phyloP scores from a whole-genome alignment of 2,113 vertebrate species.

The Montifringilla adamsi region DNA sequence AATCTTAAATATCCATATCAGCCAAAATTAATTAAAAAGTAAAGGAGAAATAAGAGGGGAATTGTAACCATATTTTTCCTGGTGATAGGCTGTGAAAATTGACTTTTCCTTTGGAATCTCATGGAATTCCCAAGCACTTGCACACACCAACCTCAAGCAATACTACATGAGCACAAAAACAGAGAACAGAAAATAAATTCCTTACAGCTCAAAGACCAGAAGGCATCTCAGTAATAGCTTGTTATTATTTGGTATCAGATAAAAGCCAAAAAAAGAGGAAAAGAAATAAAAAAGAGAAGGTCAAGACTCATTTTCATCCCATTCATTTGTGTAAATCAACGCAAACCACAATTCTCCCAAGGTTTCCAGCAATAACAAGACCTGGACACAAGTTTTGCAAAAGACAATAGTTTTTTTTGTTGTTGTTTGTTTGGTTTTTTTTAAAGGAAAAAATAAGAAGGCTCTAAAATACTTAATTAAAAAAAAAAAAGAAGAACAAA shows the following conservation, averaged over 20 bases:
- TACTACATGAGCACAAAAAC: rapidly evolving
- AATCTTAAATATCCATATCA: background rate
- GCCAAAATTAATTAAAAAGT: background rate
- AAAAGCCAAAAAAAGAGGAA: background rate
- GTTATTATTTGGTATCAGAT: background rate
- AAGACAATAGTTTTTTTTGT: background rate
- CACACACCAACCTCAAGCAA: background rate
- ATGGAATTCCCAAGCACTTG: background rate
- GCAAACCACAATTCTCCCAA: background rate
- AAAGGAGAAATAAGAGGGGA: background rate
- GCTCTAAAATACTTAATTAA: background rate
- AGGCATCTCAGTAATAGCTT: background rate
- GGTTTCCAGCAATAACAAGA: background rate
- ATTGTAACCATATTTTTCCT: background rate
- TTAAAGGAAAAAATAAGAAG: background rate
- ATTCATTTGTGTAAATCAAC: background rate
- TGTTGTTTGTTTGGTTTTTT: background rate
- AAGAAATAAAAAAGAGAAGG: background rate
- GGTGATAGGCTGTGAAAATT: background rate
- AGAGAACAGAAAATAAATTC: background rate
- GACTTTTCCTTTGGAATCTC: background rate
- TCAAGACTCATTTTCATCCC: background rate
- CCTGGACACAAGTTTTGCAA: background rate
- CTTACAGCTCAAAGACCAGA: background rate
- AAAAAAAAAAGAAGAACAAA: background rate